These are phyloP conservation scores for Xanthia icteritia DNA, from an alignment of 2,888 invertebrate genomes.

Conservation along the genomic window DNA sequence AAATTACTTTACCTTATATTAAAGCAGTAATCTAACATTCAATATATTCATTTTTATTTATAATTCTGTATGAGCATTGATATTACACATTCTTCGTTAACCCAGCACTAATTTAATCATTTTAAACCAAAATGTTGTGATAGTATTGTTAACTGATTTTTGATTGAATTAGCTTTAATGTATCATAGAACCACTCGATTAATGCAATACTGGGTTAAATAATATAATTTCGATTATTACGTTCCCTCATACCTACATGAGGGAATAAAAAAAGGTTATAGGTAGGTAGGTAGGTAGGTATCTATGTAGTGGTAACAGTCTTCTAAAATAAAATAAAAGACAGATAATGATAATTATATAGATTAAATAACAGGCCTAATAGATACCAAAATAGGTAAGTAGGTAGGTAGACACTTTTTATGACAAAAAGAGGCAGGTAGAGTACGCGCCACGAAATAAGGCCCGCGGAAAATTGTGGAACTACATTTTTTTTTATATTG, in stretches of 20 bases:
- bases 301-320: background rate
- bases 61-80: background rate
- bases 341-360: background rate
- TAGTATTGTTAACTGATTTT: slow-evolving; percentile 7
- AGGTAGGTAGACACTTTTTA: background rate
- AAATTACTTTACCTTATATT: too few relatives aligned
- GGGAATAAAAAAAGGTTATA: background rate
- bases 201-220: background rate
- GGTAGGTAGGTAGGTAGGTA: too few relatives aligned
- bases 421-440: too few relatives aligned
- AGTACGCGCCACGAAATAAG: too few relatives aligned
- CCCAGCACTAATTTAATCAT: background rate
- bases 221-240: background rate
- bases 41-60: background rate
- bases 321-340: background rate
- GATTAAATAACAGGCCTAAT: background rate
- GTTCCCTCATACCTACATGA: background rate
- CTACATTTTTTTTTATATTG: too few relatives aligned
- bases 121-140: slow-evolving; percentile 14
- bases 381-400: background rate
- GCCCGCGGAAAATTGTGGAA: too few relatives aligned
- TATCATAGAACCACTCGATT: background rate
- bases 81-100: background rate
- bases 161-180: background rate
- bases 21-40: background rate